These are phyloP conservation scores for Sinocyclocheilus anophthalmus DNA, from an alignment of 2,113 vertebrate genomes.

Conservation along the genomic window DNA sequence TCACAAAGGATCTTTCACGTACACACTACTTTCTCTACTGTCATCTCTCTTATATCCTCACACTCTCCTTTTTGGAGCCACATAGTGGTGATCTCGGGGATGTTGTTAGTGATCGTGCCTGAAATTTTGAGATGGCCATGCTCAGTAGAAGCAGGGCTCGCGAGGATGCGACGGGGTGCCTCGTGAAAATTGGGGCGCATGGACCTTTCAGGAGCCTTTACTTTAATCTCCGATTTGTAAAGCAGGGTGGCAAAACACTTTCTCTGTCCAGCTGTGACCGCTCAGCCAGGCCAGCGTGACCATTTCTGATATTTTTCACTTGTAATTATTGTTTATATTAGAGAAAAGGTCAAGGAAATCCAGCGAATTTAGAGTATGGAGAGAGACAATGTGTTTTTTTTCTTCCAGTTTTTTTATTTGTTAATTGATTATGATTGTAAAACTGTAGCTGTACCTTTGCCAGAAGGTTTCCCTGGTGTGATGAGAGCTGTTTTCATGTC, in stretches of 20 bases:
- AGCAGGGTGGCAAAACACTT: constrained; percentile 5
- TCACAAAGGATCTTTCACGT: not conserved
- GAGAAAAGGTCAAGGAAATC: constrained; percentile 2
- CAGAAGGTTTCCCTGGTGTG: not conserved
- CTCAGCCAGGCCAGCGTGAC: not conserved
- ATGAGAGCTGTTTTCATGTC: not conserved
- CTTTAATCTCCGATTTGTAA: constrained; percentile 34
- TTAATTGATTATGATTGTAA: not conserved
- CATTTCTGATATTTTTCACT: constrained; percentile 8
- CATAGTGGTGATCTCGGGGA: no score
- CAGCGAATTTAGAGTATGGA: not conserved
- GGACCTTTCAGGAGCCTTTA: constrained; percentile 5
- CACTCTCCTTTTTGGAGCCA: no score
- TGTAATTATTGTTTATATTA: not conserved
- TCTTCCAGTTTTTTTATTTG: not conserved
- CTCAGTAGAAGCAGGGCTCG: no score
- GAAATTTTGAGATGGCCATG: no score
- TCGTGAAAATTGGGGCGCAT: constrained; percentile 15
- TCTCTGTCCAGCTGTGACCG: constrained; percentile 18
- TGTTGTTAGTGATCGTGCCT: no score
- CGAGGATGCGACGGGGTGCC: no score
- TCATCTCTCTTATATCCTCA: no score
- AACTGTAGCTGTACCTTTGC: not conserved
- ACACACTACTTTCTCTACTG: no score
- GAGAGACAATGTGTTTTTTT: not conserved